Evolutionary conservation across 2,888 invertebrate genomes (phyloP).

Genomic region (Microplitis deprimator): DNA sequence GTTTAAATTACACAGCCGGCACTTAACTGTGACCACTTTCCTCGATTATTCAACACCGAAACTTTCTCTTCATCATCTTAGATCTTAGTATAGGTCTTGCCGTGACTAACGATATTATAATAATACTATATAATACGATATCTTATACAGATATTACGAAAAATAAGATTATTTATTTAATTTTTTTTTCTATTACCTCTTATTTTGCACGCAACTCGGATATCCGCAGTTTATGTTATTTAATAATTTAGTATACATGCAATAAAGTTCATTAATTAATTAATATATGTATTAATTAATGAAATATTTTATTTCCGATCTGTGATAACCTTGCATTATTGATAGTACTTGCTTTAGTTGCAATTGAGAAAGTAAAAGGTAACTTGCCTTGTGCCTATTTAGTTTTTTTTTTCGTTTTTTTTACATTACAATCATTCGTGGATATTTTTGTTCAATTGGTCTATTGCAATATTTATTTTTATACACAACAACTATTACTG

Average conservation of each 20-base stretch:
- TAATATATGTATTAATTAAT: too few species aligned
- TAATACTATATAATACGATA: not conserved
- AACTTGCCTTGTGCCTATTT: constrained; percentile 66
- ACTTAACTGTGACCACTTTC: constrained; percentile 57
- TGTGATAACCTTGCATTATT: constrained; percentile 15
- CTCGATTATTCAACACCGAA: constrained; percentile 62
- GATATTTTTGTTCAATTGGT: constrained; percentile 37
- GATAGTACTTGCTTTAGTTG: constrained; percentile 8
- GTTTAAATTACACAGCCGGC: not conserved
- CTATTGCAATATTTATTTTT: constrained; percentile 39
- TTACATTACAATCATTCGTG: constrained; percentile 33
- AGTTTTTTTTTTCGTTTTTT: constrained; percentile 41
- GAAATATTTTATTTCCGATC: too few species aligned
- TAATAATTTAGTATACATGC: too few species aligned
- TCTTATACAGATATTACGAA: not conserved
- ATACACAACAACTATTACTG: constrained; percentile 28
- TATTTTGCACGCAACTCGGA: not conserved
- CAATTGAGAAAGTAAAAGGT: constrained; percentile 67
- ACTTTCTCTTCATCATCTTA: constrained; percentile 60
- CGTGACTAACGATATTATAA: constrained; percentile 3
- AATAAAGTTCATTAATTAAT: too few species aligned
- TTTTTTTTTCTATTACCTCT: not conserved
- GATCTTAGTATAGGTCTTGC: not conserved
- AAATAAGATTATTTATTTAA: not conserved
- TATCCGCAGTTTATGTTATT: not conserved